Evolutionary conservation across 2,888 invertebrate species (phyloP), one percentile per base, ranked within the genome.

Genomic region (Oeneis ivallda): DNA sequence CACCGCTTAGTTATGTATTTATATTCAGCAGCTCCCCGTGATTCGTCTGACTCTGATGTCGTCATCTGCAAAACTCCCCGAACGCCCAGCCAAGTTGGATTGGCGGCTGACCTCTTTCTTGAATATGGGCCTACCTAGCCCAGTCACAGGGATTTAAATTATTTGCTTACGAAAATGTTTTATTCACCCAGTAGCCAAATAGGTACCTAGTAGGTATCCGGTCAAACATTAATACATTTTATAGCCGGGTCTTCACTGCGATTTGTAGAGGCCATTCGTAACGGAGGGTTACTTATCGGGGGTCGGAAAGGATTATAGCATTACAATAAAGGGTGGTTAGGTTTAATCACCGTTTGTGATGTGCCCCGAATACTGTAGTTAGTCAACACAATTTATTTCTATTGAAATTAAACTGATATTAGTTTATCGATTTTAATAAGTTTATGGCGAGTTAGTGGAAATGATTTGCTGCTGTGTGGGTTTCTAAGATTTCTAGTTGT

Each of bases 311-410:
- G 70, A 71, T 67, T 70, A 75, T 50, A 66, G 69, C 69, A 68
- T 69, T 65, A 75, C 73, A 74, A 75, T 76, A 77, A 72, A 75
- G 72, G 70, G 71, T 73, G 74, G 75, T 73, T 66, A 71, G 73
- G 59, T 74, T 77, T 71, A 74, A 76, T 74, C 75, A 73, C 66
- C 59, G 67, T 66, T 73, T 69, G 70, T 70, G 73, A 74, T 66
- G 63, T 50, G 65, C 56, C 74, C 70, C 64, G 63, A 65, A 70
- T 64, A 58, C 60, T 68, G 62, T 54, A 62, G 41, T 63, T 62
- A 47, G 54, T 52, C 53, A 62, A 43, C 34, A 17, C 34, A 41
- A 62, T 65, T 61, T 61, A 65, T 65, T 52, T 61, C 60, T 15
- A 49, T 50, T 61, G 19, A 59, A 61, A 61, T 61, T 61, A 61